Evolutionary conservation across 2,888 invertebrate species (phyloP), one percentile per base, ranked within the genome.

Genomic region (Abrostola tripartita): DNA sequence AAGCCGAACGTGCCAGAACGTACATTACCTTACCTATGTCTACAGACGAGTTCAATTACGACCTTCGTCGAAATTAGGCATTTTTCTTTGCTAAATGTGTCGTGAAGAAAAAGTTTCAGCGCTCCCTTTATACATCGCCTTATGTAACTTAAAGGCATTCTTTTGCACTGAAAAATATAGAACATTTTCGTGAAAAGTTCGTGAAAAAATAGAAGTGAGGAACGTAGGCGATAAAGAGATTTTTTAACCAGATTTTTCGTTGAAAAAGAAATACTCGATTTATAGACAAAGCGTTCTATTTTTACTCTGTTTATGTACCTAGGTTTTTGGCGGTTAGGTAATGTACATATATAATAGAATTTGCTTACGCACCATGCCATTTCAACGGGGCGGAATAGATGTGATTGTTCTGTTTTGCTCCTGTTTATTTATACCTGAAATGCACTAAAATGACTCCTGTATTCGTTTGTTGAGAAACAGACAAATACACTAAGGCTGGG

Each of bases 41-140:
- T 64, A 55, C 64, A 61, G 67, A 61, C 37, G 37, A 57, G 66
- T 74, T 77, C 81, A 77, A 79, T 81, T 77, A 75, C 69, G 71
- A 38, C 68, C 72, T 64, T 62, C 68, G 53, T 59, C 59, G 56
- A 79, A 82, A 81, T 81, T 80, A 81, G 78, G 71, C 74, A 79
- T 81, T 81, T 77, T 74, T 79, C 76, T 72, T 70, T 70, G 69
- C 77, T 69, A 75, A 81, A 80, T 82, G 82, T 81, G 68, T 69
- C 74, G 69, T 68, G 71, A 77, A 79, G 75, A 75, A 76, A 79
- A 76, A 69, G 66, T 72, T 79, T 67, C 64, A 65, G 44, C 41
- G 59, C 49, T 65, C 62, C 58, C 52, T 59, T 74, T 65, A 24
- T 56, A 65, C 62, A 37, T 59, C 56, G 50, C 47, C 52, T 71